Evolutionary conservation across 53 echinoderm and acorn worm species (phyloP), one percentile per base, ranked within the genome.

Genomic region (Patiria pectinifera): DNA sequence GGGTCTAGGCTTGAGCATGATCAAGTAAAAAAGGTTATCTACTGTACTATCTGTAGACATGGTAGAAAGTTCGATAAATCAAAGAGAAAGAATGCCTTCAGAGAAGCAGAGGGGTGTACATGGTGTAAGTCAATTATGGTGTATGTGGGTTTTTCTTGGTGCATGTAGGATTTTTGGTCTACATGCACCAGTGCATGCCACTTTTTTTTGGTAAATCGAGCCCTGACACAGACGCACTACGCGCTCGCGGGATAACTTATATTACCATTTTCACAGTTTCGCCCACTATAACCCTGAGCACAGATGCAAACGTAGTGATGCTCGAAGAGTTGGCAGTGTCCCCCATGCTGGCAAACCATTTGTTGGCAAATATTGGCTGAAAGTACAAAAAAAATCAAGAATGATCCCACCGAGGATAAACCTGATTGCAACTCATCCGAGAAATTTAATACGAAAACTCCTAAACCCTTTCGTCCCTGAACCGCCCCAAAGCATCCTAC

Each of bases 291-390:
- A 66, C 66, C 66, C 19, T 13, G 15, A 16, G 13, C 13, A 18
- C 80, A 80, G 80, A 80, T 46, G 80, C 80, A 80, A 6, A 43
- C 48, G 19, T 80, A 80, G 80, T 60, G 66, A 66, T 47, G 12
- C 4, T 18, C 48, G 43, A 43, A 46, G 46, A 43, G 80, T 6
- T 5, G 80, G 47, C 80, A 80, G 19, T 45, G 80, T 2, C 82
- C 59, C 9, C 59, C 82, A 59, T 82, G 48, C 82, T 82, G 82
- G 45, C 82, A 82, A 21, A 46, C 46, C 82, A 6, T 53, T 74
- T 74, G 74, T 22, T 74, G 74, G 74, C 53, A 59, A 82, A 82
- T 21, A 16, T n/a, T 46, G 2, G 21, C 82, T 46, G 45, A 45
- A 44, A 76, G 4, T 11, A 78, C 45, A 78, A 45, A 78, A 43